Evolutionary conservation across 2,113 vertebrate species (phyloP).

Genomic region (Protobothrops flavoviridis): DNA sequence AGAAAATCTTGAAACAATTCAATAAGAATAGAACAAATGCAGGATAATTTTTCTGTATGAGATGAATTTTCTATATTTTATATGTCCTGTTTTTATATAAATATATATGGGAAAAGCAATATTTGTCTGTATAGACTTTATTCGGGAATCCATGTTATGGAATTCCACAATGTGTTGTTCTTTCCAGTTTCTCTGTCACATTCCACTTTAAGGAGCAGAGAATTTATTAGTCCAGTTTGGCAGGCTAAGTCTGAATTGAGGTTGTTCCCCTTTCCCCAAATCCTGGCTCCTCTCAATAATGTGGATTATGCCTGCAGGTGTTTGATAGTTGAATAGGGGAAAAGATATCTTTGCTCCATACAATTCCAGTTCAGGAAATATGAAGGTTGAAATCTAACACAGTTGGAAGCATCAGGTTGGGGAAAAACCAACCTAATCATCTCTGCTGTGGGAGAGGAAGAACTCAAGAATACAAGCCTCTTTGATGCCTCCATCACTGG

Average conservation of each 20-base stretch:
- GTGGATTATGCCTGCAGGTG: not conserved
- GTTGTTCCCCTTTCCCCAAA: not conserved
- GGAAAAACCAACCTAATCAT: not conserved
- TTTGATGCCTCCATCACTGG: not conserved
- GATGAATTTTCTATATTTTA: not conserved
- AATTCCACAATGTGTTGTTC: not conserved
- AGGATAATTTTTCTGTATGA: not conserved
- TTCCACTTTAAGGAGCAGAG: not conserved
- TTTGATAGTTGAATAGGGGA: not conserved
- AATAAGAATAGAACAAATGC: not conserved
- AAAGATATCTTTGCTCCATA: not conserved
- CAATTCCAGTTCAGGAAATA: not conserved
- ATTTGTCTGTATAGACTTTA: not conserved
- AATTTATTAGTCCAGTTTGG: not conserved
- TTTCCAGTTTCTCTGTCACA: not conserved
- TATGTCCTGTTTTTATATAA: not conserved
- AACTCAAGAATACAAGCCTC: not conserved
- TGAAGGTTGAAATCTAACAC: not conserved
- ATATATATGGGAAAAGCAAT: not conserved
- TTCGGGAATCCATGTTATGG: not conserved
- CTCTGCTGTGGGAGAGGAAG: not conserved
- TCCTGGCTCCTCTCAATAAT: not conserved
- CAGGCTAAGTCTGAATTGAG: not conserved
- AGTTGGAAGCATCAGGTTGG: not conserved
- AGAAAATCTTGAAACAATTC: not conserved